These are phyloP conservation scores for Anseranas semipalmata DNA, from an alignment of 2,113 vertebrate species.

Conservation along the genomic window DNA sequence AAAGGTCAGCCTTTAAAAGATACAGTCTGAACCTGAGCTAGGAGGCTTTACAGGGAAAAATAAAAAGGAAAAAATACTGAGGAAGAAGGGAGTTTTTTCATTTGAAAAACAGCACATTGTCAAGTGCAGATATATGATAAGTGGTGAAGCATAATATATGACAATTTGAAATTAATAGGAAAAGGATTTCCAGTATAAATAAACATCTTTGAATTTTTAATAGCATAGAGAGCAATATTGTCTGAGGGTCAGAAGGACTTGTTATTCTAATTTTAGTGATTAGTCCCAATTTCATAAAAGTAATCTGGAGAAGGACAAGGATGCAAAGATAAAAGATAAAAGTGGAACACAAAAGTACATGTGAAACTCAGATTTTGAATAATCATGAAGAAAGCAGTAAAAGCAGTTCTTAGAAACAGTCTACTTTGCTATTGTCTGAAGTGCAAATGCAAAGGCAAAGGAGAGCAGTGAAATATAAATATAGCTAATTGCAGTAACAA, in stretches of 20 bases:
- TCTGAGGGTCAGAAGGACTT: not conserved
- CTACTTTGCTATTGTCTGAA: not conserved
- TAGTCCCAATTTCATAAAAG: not conserved
- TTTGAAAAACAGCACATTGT: not conserved
- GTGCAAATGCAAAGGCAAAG: not conserved
- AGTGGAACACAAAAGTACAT: not conserved
- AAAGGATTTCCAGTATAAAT: not conserved
- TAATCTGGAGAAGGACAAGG: not conserved
- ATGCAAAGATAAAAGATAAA: not conserved
- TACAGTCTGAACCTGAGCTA: not conserved
- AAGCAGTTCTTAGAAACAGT: not conserved
- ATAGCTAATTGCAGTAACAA: not conserved
- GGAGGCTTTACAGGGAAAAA: not conserved
- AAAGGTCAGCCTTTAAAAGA: conserved; percentile 52
- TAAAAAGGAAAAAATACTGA: not conserved
- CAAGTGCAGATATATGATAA: not conserved
- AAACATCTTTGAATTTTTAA: not conserved
- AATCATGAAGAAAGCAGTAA: not conserved
- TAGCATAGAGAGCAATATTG: not conserved
- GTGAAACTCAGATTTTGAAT: not conserved
- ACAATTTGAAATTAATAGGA: not conserved
- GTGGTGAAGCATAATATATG: not conserved
- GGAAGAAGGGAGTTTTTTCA: not conserved
- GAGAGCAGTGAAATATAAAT: not conserved
- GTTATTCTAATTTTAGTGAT: not conserved